These are phyloP conservation scores for Onthophagus sagittarius DNA, from an alignment of 2,888 invertebrate species.

Conservation along the genomic window DNA sequence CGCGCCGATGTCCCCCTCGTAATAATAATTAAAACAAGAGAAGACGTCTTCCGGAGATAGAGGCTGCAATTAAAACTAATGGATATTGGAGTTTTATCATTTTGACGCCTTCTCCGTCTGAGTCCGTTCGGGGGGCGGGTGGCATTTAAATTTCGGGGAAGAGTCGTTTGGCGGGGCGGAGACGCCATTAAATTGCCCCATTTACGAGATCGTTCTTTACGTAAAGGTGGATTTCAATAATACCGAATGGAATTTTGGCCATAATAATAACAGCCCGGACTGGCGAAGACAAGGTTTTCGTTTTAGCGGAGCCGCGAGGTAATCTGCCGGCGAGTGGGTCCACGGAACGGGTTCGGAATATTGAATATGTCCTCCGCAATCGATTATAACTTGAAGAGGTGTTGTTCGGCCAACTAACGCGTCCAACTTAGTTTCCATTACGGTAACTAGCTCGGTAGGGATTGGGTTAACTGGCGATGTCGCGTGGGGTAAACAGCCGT, in stretches of 20 bases:
- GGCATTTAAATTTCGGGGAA: neutral
- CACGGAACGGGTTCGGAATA: conserved; percentile 21
- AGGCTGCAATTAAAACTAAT: neutral
- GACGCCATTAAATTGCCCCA: neutral
- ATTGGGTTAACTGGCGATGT: conserved; percentile 3
- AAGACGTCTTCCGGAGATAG: neutral
- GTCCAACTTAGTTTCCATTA: conserved; percentile 13
- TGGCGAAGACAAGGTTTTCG: neutral
- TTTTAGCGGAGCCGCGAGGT: neutral
- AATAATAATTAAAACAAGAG: neutral
- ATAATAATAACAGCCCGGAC: neutral
- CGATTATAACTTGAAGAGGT: conserved; percentile 26
- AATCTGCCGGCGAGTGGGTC: neutral
- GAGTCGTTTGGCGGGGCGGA: neutral
- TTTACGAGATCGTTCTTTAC: neutral
- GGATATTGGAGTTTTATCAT: neutral
- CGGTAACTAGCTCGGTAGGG: neutral
- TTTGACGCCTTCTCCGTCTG: neutral
- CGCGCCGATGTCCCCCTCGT: neutral
- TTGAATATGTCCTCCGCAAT: conserved; percentile 25
- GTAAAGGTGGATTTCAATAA: neutral
- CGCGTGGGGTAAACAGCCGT: neutral
- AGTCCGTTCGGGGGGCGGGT: neutral
- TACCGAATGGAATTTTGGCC: neutral
- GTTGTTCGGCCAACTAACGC: conserved; percentile 21